Evolutionary conservation across 2,113 vertebrate species (phyloP).

Genomic region (Polypterus senegalus): DNA sequence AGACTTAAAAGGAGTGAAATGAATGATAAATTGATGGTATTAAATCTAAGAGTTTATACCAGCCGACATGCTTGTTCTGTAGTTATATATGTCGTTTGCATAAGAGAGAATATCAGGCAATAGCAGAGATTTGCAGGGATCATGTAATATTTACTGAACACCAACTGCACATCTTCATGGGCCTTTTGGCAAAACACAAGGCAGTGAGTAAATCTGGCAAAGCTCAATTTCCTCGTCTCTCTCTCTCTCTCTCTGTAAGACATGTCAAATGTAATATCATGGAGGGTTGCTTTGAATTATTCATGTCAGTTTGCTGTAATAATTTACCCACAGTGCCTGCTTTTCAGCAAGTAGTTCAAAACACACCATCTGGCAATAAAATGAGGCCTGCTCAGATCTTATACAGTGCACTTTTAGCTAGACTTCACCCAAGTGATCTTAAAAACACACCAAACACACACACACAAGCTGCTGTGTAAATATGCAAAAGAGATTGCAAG

Average conservation of each 20-base stretch:
- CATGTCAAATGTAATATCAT: slow-evolving; percentile 12
- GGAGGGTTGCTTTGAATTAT: slow-evolving; percentile 21
- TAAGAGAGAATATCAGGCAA: background rate
- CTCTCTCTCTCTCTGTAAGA: background rate
- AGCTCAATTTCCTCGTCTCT: background rate
- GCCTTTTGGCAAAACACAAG: background rate
- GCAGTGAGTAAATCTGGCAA: slow-evolving; percentile 5
- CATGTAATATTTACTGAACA: background rate
- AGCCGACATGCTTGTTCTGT: background rate
- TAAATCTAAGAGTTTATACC: too few species aligned
- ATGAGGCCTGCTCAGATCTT: slow-evolving; percentile 6
- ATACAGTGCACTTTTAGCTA: slow-evolving; percentile 7
- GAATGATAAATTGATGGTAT: too few species aligned
- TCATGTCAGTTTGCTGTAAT: slow-evolving; percentile 19
- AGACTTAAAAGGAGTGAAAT: too few species aligned
- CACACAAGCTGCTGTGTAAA: too few species aligned
- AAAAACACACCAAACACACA: background rate
- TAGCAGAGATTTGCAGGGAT: background rate
- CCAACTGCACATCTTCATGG: background rate
- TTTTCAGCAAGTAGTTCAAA: slow-evolving; percentile 9
- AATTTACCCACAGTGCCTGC: slow-evolving; percentile 12
- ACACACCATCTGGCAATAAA: slow-evolving; percentile 19
- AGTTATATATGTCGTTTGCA: background rate
- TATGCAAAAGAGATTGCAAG: too few species aligned
- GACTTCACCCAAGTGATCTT: slow-evolving; percentile 5